Evolutionary conservation across 2,797 vertebrate species (phyloP), one percentile per base, ranked within the genome.

Genomic region (Leucoraja ocellata): DNA sequence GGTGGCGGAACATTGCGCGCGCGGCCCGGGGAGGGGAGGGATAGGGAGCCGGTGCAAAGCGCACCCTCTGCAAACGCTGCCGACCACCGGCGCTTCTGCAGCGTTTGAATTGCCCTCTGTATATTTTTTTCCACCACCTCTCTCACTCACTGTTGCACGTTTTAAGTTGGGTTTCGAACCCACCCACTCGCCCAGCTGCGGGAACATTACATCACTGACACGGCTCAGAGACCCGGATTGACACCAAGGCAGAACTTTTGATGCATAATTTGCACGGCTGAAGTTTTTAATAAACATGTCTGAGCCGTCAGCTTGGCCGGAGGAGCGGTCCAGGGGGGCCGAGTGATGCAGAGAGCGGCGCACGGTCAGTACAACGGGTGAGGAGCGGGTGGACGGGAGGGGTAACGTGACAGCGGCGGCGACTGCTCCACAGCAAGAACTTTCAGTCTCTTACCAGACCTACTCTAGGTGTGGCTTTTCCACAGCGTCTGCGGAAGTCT

Each of bases 161-260:
- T 74, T 74, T 0, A 54, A 74, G 18, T 25, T 74, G 9, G 21
- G 14, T 21, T 36, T 16, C 68, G 65, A 91, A 23, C 65, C 80
- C 80, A 36, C 77, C 77, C 58, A 73, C 65, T 39, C 90, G 46
- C 32, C 90, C 90, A 91, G 68, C 90, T 74, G 36, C 71, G 54
- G 46, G 46, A 74, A 74, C 90, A 91, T 91, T 91, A 91, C 90
- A 91, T 91, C 90, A 91, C 90, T 91, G 90, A 91, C 68, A 46
- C 68, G 25, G 86, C 86, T 58, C 63, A 65, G 58, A 16, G 68
- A 91, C 90, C 65, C 68, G 90, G 90, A 71, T 91, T 36, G 68
- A 71, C 63, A 46, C 71, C 25, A 28, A 84, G 54, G 81, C 81
- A 58, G 46, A 92, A 46, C 39, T 91, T 92, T 92, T 10, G 65